These are phyloP conservation scores for Catajapyx aquilonaris DNA, from an alignment of 1,140 invertebrate genomes.

Conservation along the genomic window DNA sequence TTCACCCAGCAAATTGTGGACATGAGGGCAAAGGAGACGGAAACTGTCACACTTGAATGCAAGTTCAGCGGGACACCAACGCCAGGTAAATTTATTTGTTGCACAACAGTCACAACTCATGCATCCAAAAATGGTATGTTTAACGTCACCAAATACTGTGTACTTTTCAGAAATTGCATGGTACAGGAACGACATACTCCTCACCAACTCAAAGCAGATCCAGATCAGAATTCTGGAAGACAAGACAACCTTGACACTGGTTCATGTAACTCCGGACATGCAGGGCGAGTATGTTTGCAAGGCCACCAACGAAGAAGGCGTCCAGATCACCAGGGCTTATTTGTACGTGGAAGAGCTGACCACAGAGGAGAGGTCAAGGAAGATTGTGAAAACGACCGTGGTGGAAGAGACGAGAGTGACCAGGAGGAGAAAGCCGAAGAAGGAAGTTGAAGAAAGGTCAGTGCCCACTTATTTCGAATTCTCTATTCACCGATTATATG, in stretches of 20 bases:
- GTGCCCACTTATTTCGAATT: too few species aligned
- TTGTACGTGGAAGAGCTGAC: constrained; percentile 44
- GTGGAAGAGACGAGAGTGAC: background rate
- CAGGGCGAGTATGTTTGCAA: constrained; percentile 72
- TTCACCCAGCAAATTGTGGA: constrained; percentile 61
- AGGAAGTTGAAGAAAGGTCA: constrained; percentile 16
- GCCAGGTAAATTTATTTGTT: constrained; percentile 48
- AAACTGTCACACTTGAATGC: constrained; percentile 51
- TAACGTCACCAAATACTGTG: too few species aligned
- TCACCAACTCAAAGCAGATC: constrained; percentile 44
- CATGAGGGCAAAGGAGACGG: constrained; percentile 45
- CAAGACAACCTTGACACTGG: constrained; percentile 46
- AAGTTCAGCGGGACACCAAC: constrained; percentile 57
- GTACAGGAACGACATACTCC: constrained; percentile 66
- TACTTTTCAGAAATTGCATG: constrained; percentile 59
- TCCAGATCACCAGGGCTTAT: constrained; percentile 55
- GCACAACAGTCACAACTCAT: too few species aligned
- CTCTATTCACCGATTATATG: too few species aligned
- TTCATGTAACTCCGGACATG: constrained; percentile 40
- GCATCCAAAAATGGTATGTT: too few species aligned
- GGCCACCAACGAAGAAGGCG: constrained; percentile 57
- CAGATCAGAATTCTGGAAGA: constrained; percentile 50
- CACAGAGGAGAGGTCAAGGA: too few species aligned
- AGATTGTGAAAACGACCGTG: too few species aligned
- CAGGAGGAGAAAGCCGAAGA: background rate